phyloP scores from a whole-genome alignment of 2,113 vertebrate genomes.

The Epinephelus cyanopodus region DNA sequence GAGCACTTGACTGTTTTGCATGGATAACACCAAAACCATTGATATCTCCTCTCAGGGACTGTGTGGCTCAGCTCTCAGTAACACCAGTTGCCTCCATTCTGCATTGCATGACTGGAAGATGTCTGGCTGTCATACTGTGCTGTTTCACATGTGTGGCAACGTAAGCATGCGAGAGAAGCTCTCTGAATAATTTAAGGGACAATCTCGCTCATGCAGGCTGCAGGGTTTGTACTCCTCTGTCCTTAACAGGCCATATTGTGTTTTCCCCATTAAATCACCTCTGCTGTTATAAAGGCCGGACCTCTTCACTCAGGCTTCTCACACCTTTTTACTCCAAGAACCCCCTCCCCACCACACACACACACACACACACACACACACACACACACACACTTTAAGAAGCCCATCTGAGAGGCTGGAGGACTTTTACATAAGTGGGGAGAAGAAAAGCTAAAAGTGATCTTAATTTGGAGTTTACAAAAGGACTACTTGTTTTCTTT shows the following conservation, averaged over 20 bases:
- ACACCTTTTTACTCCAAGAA: background rate
- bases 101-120: constrained; percentile 8
- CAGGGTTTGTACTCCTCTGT: background rate
- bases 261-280: constrained; percentile 43
- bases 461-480: constrained; percentile 1
- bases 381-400: background rate
- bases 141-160: constrained; percentile 31
- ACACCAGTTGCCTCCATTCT: background rate
- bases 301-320: constrained; percentile 1
- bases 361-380: background rate
- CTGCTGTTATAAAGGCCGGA: constrained; percentile 14
- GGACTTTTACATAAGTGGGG: background rate
- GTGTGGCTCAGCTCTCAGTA: background rate
- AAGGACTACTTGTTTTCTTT: background rate
- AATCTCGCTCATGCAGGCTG: background rate
- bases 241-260: background rate
- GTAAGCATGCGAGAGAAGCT: constrained; percentile 18
- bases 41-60: background rate
- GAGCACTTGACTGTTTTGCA: background rate
- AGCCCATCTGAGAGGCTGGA: constrained; percentile 6
- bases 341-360: background rate
- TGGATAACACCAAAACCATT: background rate
- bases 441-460: background rate
- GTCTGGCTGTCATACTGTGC: background rate
- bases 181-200: background rate